Base-by-base conservation (phyloP, 1,140 invertebrate genomes). In the Drosophila oshimai region DNA sequence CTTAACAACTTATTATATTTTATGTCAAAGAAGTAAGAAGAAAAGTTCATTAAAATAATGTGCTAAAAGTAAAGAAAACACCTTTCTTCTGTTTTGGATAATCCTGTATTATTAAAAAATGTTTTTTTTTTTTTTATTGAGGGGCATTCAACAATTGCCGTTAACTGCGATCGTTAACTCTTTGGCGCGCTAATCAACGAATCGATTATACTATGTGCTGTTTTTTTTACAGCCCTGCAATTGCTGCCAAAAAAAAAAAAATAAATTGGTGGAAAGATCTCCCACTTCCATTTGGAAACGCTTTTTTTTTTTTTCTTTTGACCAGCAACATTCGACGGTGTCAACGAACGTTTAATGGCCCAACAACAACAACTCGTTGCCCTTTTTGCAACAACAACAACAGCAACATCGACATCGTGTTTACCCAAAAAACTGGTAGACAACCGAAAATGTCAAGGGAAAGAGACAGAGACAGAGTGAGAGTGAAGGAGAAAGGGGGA, bases 261-360 rank as follows among this genome's bases (percentile, higher is more conserved):
- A 41, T 18, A 22, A 49, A 37, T 31, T 6, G n/a, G 2, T 31
- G 13, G 58, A 22, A 39, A 50, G 31, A 62, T 65, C 61, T 37
- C 24, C 57, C 24, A 24, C 18, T 24, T 9, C n/a, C 34, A 65
- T 24, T 49, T 39, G 17, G 41, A 64, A 49, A 47, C 31, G 54
- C 15, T 45, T 54, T 50, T n/a, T n/a, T n/a, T n/a, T n/a, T n/a
- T n/a, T n/a, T n/a, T n/a, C n/a, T n/a, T n/a, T 55, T 39, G 13
- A 37, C 24, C 20, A 50, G 15, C 10, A n/a, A 34, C 18, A n/a
- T 24, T 39, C 7, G 10, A 10, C 15, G 22, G 34, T 37, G 68
- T 72, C 67, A 72, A 72, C 71, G 69, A 72, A 72, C 68, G 69
- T 42, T 72, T 72, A 72, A 72, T 73, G 55, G 36, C 37, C 51